These are phyloP conservation scores for Rhinoderma darwinii DNA, from an alignment of 2,113 vertebrate genomes.

Conservation along the genomic window DNA sequence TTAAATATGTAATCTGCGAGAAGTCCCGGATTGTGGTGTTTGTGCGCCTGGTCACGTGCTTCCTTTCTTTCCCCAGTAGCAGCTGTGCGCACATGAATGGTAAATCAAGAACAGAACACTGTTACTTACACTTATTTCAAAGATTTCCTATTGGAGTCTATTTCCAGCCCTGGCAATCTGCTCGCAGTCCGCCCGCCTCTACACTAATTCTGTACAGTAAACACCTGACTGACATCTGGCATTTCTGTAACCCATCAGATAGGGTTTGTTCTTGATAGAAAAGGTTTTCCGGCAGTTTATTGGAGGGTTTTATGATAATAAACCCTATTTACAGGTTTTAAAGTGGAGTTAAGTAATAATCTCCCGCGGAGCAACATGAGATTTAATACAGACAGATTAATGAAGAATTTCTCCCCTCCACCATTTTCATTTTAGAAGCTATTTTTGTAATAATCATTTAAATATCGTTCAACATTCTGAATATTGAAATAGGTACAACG, in stretches of 20 bases:
- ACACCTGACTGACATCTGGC: constrained; percentile 61
- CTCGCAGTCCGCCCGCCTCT: constrained; percentile 26
- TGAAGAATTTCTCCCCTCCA: not conserved
- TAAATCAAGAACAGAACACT: constrained; percentile 70
- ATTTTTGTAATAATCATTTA: not conserved
- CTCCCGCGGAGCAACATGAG: not conserved
- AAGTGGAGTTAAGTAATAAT: constrained; percentile 35
- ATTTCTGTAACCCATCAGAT: constrained; percentile 57
- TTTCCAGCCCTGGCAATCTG: constrained; percentile 63
- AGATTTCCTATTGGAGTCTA: constrained; percentile 62
- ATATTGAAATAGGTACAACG: not conserved
- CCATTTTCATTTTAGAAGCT: not conserved
- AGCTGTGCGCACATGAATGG: constrained; percentile 73
- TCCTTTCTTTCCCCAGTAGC: constrained; percentile 59
- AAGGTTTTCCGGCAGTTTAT: constrained; percentile 52
- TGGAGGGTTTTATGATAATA: constrained; percentile 53
- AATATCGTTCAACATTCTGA: not conserved
- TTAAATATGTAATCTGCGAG: constrained; percentile 46
- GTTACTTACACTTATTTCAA: constrained; percentile 65
- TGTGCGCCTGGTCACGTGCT: constrained; percentile 47
- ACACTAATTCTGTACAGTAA: constrained; percentile 58
- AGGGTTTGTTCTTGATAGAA: constrained; percentile 40
- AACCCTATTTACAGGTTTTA: constrained; percentile 48
- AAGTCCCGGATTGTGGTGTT: constrained; percentile 48
- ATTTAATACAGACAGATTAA: not conserved